Evolutionary conservation across 2,113 vertebrate genomes (phyloP).

Genomic region (Syngnathus floridae): DNA sequence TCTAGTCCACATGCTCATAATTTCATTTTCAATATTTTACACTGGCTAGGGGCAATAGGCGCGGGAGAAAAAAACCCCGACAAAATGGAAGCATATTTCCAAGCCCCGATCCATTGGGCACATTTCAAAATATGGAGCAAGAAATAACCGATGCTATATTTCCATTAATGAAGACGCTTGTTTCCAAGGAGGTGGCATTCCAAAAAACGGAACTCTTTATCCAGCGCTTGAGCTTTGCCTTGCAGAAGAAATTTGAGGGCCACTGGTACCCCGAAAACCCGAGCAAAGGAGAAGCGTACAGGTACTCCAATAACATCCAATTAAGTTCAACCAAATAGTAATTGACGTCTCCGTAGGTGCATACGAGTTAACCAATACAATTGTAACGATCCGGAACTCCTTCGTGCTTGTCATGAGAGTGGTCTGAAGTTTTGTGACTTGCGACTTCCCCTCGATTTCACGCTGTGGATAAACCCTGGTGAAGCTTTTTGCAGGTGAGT

Average conservation of each 20-base stretch:
- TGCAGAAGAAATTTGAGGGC: background rate
- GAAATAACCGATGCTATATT: slow-evolving; percentile 5
- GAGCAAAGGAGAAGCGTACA: slow-evolving; percentile 1
- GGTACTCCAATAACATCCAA: background rate
- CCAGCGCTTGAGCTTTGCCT: background rate
- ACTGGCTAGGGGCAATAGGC: background rate
- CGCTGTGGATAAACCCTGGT: background rate
- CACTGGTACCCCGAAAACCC: slow-evolving; percentile 5
- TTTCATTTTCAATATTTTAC: background rate
- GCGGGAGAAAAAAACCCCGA: background rate
- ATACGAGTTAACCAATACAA: background rate
- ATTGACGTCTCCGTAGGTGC: background rate
- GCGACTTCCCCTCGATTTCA: background rate
- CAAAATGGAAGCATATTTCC: background rate
- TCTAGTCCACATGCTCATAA: background rate
- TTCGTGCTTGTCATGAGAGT: background rate
- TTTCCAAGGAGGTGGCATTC: background rate
- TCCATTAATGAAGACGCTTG: background rate
- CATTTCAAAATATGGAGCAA: background rate
- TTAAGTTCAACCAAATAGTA: background rate
- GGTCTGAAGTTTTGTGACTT: background rate
- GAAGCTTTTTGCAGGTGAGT: slow-evolving; percentile 4
- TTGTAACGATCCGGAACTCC: background rate
- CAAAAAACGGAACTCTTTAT: slow-evolving; percentile 2
- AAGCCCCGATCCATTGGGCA: background rate